A percentile compares a stretch with the other conserved stretches of the same genome.
Evolutionary conservation across 2,888 invertebrate species (phyloP).

Genomic region (Phaedon cochleariae): DNA sequence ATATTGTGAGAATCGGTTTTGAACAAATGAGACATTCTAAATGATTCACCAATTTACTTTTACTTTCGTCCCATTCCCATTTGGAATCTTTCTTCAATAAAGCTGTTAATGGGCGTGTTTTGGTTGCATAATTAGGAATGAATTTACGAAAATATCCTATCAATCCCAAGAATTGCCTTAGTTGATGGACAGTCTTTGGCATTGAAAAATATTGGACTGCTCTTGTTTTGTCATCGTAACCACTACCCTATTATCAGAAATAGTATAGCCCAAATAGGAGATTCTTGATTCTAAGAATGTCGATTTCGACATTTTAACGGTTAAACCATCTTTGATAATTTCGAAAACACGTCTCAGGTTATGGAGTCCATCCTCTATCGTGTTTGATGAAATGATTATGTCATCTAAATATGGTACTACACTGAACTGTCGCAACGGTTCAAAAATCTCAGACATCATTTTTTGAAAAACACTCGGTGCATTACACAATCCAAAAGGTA

Average conservation of each 20-base stretch:
- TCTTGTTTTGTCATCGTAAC: constrained; percentile 9
- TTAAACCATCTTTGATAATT: constrained; percentile 5
- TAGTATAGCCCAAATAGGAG: constrained; percentile 10
- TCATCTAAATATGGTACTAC: constrained; percentile 28
- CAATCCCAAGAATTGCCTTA: constrained; percentile 28
- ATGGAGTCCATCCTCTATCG: neutral
- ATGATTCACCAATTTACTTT: constrained; percentile 19
- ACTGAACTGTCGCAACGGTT: constrained; percentile 9
- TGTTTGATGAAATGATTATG: constrained; percentile 20
- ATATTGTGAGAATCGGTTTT: constrained; percentile 31
- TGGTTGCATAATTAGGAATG: constrained; percentile 19
- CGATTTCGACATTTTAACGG: neutral
- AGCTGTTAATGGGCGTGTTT: constrained; percentile 19
- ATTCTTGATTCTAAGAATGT: constrained; percentile 2
- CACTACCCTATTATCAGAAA: constrained; percentile 6
- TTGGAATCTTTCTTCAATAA: too few species aligned
- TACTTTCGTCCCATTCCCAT: too few species aligned
- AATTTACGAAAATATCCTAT: constrained; percentile 31
- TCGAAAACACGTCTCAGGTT: neutral
- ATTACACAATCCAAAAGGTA: constrained; percentile 19
- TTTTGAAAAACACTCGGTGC: constrained; percentile 31
- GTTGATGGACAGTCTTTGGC: constrained; percentile 21
- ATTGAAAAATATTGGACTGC: constrained; percentile 24
- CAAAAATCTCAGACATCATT: constrained; percentile 30
- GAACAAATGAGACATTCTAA: constrained; percentile 23